A percentile compares a stretch with the other conserved stretches of the same genome.
Conservation (phyloP, 64 coral and sea anemone genomes). For the Actinia equina region DNA sequence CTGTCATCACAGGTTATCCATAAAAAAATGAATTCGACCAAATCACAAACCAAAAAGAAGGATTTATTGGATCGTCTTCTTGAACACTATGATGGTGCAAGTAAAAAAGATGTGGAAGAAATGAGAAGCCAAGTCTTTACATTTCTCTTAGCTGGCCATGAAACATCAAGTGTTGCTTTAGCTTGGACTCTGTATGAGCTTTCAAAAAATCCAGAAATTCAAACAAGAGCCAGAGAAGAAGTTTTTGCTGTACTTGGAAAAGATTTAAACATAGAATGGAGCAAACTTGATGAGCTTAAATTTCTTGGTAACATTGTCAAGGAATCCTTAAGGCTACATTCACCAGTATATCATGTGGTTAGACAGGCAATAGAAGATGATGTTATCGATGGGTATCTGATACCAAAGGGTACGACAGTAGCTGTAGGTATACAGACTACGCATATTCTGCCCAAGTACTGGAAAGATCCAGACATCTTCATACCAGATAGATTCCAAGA, state of each 20-base stretch:
- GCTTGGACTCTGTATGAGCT: conserved; percentile 69
- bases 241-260: conserved; percentile 8
- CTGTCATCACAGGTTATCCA: not conserved
- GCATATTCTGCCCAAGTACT: conserved; percentile 42
- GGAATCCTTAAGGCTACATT: conserved; percentile 56
- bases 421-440: conserved; percentile 29
- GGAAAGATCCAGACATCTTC: conserved; percentile 54
- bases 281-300: conserved; percentile 7
- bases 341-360: conserved; percentile 21
- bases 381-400: conserved; percentile 45
- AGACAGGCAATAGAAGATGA: conserved; percentile 30
- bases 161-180: conserved; percentile 59
- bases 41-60: not conserved
- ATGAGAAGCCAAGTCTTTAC: conserved; percentile 40
- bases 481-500: conserved; percentile 55
- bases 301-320: conserved; percentile 66
- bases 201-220: conserved; percentile 51
- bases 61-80: conserved; percentile 7
- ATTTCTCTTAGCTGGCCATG: conserved; percentile 48
- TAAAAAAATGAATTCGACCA: not conserved
- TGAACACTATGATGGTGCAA: conserved; percentile 4
- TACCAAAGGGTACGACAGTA: conserved; percentile 38
- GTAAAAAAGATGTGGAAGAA: conserved; percentile 39
- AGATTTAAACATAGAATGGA: conserved; percentile 22
- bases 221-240: conserved; percentile 49